Conservation (phyloP, 2,797 vertebrate genomes). For the Arctocebus calabarensis region DNA sequence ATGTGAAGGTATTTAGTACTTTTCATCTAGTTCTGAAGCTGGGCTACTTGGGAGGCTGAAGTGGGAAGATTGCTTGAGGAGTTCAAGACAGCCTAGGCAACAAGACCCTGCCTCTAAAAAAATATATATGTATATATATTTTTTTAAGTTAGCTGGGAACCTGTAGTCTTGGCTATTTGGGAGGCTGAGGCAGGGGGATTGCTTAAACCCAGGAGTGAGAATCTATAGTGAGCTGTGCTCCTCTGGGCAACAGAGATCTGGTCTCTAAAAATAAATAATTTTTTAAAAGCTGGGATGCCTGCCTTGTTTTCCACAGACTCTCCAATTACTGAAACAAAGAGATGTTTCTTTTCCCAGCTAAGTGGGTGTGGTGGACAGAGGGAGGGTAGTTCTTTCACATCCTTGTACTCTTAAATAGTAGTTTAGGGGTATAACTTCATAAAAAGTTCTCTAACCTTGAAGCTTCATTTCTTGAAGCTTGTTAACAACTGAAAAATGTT, state of each 20-base stretch:
- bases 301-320: conserved; percentile 56
- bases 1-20: conserved; percentile 47
- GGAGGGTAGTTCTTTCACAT: conserved; percentile 39
- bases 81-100: too few relatives aligned
- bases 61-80: background rate
- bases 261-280: background rate
- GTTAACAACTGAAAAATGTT: conserved; percentile 60
- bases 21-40: conserved; percentile 61
- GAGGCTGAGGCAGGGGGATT: too few relatives aligned
- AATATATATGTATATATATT: too few relatives aligned
- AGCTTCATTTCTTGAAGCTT: conserved; percentile 48
- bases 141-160: too few relatives aligned
- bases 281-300: conserved; percentile 48
- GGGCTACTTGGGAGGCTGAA: background rate
- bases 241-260: background rate
- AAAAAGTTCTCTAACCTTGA: conserved; percentile 52
- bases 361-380: background rate
- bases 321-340: conserved; percentile 57
- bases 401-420: conserved; percentile 41
- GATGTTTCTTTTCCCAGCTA: conserved; percentile 54
- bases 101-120: too few relatives aligned
- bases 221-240: background rate
- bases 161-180: too few relatives aligned
- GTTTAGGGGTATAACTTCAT: background rate
- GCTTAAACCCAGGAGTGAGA: too few relatives aligned